Base-by-base conservation (phyloP, 35 echinoderm and acorn worm genomes). In the Ptychodera flava region DNA sequence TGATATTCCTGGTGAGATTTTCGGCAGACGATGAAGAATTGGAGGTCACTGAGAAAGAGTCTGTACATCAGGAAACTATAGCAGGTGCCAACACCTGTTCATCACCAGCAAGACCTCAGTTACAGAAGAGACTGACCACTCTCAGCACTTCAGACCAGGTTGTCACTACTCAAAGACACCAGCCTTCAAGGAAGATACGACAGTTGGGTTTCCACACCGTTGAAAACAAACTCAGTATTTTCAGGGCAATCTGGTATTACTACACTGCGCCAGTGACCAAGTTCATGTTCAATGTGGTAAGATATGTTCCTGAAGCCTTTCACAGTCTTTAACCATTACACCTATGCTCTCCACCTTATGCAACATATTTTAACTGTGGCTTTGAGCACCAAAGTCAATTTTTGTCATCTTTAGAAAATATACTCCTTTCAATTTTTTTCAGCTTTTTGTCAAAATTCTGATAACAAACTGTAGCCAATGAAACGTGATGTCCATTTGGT, bases 1-100 rank as follows among this genome's bases (percentile, higher is more conserved):
- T 97, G 36, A 83, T 85, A 27, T 93, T 85, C 45, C 31, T 93
- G 10, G 81, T 97, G 27, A 93, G 84, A 85, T 97, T 93, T 79
- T 85, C 91, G 22, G 91, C 93, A 84, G 91, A 97, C 27, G 91
- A 91, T 30, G 77, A 64, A 64, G 45, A 64, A 12, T 64, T 64
- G 22, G 45, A 64, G 6, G 45, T 12, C 22, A 64, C 22, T 6
- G 45, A 6, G 6, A 64, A 64, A 22, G 22, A 6, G 22, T 6
- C 6, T 12, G 6, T 12, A 12, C 45, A 64, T 22, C 6, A 64
- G 6, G 22, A 6, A 64, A 6, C 6, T 64, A 22, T 12, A 12
- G 45, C 45, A 6, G n/a, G n/a, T n/a, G n/a, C n/a, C n/a, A n/a
- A n/a, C n/a, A n/a, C n/a, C n/a, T n/a, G n/a, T n/a, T 12, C 45